A percentile compares a stretch with the other conserved stretches of the same genome.
phyloP scores from a whole-genome alignment of 2,888 invertebrate genomes.

The Branchellion lobata region DNA sequence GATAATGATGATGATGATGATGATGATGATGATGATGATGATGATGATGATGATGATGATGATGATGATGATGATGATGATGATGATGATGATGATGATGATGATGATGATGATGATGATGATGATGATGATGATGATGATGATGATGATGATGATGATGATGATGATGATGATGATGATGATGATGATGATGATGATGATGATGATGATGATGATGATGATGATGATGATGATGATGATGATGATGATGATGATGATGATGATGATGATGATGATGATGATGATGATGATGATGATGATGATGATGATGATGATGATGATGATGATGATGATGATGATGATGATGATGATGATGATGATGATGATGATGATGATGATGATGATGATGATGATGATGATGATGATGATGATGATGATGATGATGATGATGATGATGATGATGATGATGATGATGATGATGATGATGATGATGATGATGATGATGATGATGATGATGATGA shows the following conservation, averaged over 20 bases:
- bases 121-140: constrained; percentile 1
- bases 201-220: neutral
- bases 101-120: constrained; percentile 1
- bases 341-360: constrained; percentile 30
- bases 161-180: constrained; percentile 1
- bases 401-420: constrained; percentile 35
- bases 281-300: neutral
- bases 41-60: constrained; percentile 1
- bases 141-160: neutral
- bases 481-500: constrained; percentile 23
- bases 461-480: constrained; percentile 35
- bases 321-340: constrained; percentile 25
- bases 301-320: constrained; percentile 16
- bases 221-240: constrained; percentile 1
- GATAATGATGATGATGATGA: neutral
- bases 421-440: constrained; percentile 47
- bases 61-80: constrained; percentile 1
- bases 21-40: neutral
- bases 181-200: constrained; percentile 1
- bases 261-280: constrained; percentile 9
- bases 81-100: neutral
- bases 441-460: constrained; percentile 45
- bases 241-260: constrained; percentile 8
- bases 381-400: constrained; percentile 24
- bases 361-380: constrained; percentile 25